These are phyloP conservation scores for Scaptomyza polygonia DNA, from an alignment of 2,888 invertebrate species.

Conservation along the genomic window DNA sequence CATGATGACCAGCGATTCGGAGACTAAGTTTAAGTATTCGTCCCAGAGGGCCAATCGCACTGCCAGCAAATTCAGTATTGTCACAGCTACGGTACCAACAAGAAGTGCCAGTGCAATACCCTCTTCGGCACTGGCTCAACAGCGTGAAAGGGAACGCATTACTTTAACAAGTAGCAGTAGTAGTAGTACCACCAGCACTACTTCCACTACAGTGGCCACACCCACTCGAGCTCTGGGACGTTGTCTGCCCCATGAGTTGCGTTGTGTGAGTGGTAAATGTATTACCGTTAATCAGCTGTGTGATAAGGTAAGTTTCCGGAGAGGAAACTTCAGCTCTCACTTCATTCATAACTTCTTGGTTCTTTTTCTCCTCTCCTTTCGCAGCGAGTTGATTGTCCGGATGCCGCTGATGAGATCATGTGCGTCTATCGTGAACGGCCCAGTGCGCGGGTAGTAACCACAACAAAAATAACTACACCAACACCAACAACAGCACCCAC, in stretches of 20 bases:
- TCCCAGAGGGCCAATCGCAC: conserved; percentile 73
- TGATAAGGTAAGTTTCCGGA: conserved; percentile 83
- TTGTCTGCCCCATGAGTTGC: conserved; percentile 85
- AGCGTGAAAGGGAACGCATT: conserved; percentile 55
- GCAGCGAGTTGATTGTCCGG: conserved; percentile 86
- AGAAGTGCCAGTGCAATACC: conserved; percentile 68
- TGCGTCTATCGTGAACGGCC: conserved; percentile 86
- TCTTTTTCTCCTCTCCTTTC: conserved; percentile 6
- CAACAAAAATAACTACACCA: conserved; percentile 19
- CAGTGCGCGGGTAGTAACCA: conserved; percentile 49
- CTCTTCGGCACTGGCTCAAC: conserved; percentile 54
- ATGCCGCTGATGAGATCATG: conserved; percentile 88
- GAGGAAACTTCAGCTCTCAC: neutral
- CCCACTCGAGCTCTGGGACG: conserved; percentile 42
- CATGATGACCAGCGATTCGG: conserved; percentile 87
- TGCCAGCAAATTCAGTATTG: conserved; percentile 50
- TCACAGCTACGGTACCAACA: conserved; percentile 71
- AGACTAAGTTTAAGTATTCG: conserved; percentile 83
- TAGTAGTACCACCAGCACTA: conserved; percentile 8
- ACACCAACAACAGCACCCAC: conserved; percentile 29
- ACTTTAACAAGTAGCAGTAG: conserved; percentile 6
- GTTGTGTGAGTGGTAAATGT: conserved; percentile 88
- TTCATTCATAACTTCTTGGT: neutral
- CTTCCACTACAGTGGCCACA: conserved; percentile 20
- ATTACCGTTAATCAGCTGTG: conserved; percentile 88